Conservation (phyloP, 1,140 invertebrate species). For the Mesaphorura yosii region DNA sequence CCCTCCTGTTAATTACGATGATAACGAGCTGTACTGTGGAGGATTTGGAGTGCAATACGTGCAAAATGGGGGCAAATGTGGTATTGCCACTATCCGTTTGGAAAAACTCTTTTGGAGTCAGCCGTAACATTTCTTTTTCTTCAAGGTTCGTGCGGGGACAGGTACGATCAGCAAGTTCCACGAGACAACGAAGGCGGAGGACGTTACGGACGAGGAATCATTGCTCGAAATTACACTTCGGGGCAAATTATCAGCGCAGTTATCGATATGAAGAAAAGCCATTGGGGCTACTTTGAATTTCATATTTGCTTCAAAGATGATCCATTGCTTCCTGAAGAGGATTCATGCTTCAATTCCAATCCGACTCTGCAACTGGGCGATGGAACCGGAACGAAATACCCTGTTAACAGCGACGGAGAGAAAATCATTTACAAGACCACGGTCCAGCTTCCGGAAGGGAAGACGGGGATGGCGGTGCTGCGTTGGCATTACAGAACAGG, state of each 20-base stretch:
- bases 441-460: background rate
- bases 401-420: background rate
- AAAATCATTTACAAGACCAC: background rate
- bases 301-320: background rate
- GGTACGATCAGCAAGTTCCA: slow-evolving; percentile 3
- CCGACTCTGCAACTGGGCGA: slow-evolving; percentile 30
- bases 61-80: slow-evolving; percentile 1
- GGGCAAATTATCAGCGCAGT: background rate
- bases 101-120: background rate
- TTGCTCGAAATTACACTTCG: slow-evolving; percentile 3
- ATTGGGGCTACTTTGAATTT: slow-evolving; percentile 5
- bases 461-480: background rate
- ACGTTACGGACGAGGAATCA: slow-evolving; percentile 9
- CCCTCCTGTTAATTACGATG: slow-evolving; percentile 5
- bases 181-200: slow-evolving; percentile 13
- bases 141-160: slow-evolving; percentile 7
- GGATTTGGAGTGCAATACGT: background rate
- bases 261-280: slow-evolving; percentile 17
- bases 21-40: slow-evolving; percentile 7
- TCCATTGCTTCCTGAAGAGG: background rate
- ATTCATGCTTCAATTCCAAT: background rate
- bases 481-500: background rate
- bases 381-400: slow-evolving; percentile 3
- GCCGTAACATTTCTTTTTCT: background rate
- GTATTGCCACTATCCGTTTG: background rate